phyloP scores from a whole-genome alignment of 2,888 invertebrate genomes.

The Drosophila nigritarsus region DNA sequence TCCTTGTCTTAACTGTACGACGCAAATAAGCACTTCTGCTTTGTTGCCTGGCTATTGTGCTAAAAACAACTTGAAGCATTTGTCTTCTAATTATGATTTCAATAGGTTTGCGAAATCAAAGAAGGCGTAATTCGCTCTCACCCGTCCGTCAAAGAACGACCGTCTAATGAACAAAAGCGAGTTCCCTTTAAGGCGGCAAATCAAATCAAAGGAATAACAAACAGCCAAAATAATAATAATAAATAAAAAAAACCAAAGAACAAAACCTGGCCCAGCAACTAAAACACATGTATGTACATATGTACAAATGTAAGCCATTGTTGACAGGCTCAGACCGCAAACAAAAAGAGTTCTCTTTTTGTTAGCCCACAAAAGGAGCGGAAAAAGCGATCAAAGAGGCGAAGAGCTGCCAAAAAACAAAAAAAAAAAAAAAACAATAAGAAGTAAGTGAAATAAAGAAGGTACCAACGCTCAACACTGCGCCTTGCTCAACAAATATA shows the following conservation, averaged over 20 bases:
- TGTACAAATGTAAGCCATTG: conserved; percentile 51
- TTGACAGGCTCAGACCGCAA: conserved; percentile 69
- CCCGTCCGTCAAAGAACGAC: conserved; percentile 57
- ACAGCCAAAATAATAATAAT: conserved; percentile 68
- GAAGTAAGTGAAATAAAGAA: conserved; percentile 26
- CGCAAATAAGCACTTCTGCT: conserved; percentile 51
- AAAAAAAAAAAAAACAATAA: conserved; percentile 13
- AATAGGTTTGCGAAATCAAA: conserved; percentile 76
- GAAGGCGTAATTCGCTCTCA: conserved; percentile 83
- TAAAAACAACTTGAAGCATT: conserved; percentile 50
- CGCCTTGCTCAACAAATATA: conserved; percentile 57
- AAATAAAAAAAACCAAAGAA: conserved; percentile 40
- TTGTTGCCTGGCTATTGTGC: conserved; percentile 51
- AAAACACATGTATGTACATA: conserved; percentile 22
- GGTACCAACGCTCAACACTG: conserved; percentile 17
- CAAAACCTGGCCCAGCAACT: conserved; percentile 30
- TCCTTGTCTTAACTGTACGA: conserved; percentile 44
- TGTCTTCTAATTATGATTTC: conserved; percentile 77
- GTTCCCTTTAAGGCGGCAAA: conserved; percentile 71
- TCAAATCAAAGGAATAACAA: conserved; percentile 78
- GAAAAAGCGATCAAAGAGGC: conserved; percentile 77
- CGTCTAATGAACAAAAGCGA: conserved; percentile 44
- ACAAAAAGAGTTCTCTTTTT: conserved; percentile 62
- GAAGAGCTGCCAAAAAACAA: conserved; percentile 57
- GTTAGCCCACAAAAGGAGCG: conserved; percentile 66